Evolutionary conservation across 2,888 invertebrate genomes (phyloP), one percentile per base, ranked within the genome.

Genomic region (Helobdella robusta): DNA sequence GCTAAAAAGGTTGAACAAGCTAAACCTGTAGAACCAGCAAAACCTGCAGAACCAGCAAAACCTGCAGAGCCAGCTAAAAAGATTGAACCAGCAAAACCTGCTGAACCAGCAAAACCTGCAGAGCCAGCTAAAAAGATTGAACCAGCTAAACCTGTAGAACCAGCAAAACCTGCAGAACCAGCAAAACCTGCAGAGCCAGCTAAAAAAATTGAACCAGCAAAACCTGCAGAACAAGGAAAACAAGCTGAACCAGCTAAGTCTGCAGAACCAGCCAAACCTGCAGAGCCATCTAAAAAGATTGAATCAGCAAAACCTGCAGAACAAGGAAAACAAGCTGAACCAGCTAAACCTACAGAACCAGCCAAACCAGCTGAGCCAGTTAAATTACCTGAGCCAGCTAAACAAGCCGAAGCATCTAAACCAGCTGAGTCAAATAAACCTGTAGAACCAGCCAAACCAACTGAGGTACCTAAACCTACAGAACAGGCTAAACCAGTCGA

Each of bases 271-370:
- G 6, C 35, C 59, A 59, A 59, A 34, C 36, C 59, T 28, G 36
- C 36, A 35, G 59, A 59, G 15, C 34, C 6, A 15, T 6, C 59
- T n/a, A 40, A 56, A 1, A 28, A 4, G 1, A 28, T 25, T 25
- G 62, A 44, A 61, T n/a, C 50, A 15, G 5, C 46, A 54, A 64
- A 54, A 36, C 64, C 64, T 3, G 50, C 23, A 52, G 54, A 58
- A 20, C 52, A 11, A n/a, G 15, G 15, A 20, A 52, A 52, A 20
- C 32, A 34, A 32, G 20, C 23, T 2, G 32, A 59, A 30, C 20
- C 59, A 35, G 59, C 20, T 20, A 59, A 59, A n/a, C 35, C 34
- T 15, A 40, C 44, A n/a, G n/a, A 6, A 11, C 61, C 46, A 61
- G 34, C 54, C 25, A 54, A 66, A 15, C 50, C 30, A 64, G 48